Evolutionary conservation across 2,113 vertebrate species (phyloP), one percentile per base, ranked within the genome.

Genomic region (Egretta garzetta): DNA sequence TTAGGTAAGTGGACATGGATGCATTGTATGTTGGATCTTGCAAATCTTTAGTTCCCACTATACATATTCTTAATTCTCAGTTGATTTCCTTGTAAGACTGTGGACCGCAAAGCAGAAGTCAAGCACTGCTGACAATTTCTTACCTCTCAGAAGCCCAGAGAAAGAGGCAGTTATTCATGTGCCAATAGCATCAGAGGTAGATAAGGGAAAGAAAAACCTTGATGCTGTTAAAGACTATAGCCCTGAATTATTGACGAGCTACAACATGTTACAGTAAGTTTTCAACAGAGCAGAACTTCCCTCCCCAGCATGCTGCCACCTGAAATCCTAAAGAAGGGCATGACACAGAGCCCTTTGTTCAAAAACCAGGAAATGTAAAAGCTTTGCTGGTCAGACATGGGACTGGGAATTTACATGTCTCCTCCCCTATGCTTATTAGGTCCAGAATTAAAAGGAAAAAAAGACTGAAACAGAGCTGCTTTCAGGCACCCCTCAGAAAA

Each of bases 331-430:
- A 55, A 92, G 80, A 55, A 93, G 28, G 67, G 75, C 77, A 95
- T 64, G 86, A 98, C 93, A 98, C 91, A 97, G 94, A 93, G 55
- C 67, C 88, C 95, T 98, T 98, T 98, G 96, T 98, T 97, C 71
- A 80, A 83, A 93, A 60, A 86, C 39, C 74, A 91, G 94, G 62
- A 96, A 93, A 80, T 23, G 21, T 13, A 95, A 87, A 79, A 92
- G 91, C 76, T 92, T 90, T 96, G 87, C 75, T 62, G 58, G 79
- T 84, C n/a, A 90, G 79, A 81, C 91, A 53, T 7, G 3, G 75
- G 66, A 80, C 21, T 56, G 70, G 80, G 80, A 86, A 94, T 88
- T 94, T 88, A 56, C 0, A 0, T 37, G 43, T 53, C 56, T 47
- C 80, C 92, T 80, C 79, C 91, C 66, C 45, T 23, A 7, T 4